Evolutionary conservation across 2,797 vertebrate species (phyloP).

Genomic region (Argya squamiceps): DNA sequence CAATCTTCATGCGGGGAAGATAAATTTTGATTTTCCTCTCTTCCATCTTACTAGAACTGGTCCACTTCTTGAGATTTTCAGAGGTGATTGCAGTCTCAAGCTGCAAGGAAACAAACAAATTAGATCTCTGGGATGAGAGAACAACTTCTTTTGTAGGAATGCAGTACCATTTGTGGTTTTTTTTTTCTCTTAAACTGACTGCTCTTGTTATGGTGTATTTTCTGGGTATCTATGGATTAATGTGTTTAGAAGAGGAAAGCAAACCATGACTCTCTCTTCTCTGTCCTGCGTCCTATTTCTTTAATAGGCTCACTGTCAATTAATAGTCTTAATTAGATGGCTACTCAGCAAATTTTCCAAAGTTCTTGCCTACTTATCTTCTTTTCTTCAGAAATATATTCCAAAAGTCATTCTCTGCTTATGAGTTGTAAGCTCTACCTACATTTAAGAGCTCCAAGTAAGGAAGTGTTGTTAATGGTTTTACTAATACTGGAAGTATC

Average conservation of each 20-base stretch:
- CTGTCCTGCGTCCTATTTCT: background rate
- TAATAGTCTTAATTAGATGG: background rate
- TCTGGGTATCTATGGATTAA: background rate
- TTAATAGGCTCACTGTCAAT: background rate
- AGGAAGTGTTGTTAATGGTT: background rate
- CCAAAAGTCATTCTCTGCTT: background rate
- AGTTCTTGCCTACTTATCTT: background rate
- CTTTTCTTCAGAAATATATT: background rate
- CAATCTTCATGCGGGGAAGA: conserved; percentile 80
- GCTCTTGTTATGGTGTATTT: background rate
- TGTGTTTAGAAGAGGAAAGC: background rate
- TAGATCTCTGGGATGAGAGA: background rate
- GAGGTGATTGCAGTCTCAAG: conserved; percentile 76
- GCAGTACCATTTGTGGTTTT: accelerated
- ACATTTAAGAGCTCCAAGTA: background rate
- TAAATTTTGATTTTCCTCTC: conserved; percentile 67
- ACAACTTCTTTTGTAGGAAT: background rate
- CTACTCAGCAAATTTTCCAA: background rate
- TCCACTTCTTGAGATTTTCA: conserved; percentile 81
- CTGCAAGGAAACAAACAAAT: conserved; percentile 51
- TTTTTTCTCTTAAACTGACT: background rate
- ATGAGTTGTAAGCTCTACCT: background rate
- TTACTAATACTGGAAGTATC: background rate
- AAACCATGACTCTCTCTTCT: background rate
- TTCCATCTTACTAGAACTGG: conserved; percentile 68